Conservation (phyloP, 1,140 invertebrate species). For the Latrodectus geometricus region DNA sequence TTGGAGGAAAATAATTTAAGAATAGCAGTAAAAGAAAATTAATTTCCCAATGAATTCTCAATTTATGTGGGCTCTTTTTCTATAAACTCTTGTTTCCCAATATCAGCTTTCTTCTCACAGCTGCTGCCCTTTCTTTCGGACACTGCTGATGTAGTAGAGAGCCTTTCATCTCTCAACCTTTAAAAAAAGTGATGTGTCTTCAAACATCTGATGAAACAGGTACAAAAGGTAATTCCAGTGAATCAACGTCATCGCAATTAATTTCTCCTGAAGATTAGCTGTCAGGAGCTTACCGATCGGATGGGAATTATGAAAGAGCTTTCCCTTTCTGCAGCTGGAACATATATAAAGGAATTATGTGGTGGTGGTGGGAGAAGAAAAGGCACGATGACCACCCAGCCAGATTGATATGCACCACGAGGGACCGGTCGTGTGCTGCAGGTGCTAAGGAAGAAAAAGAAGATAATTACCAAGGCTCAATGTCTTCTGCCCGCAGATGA, state of each 20-base stretch:
- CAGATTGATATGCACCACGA: background rate
- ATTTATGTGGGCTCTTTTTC: too few relatives aligned
- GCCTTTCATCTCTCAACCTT: background rate
- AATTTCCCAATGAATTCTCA: too few relatives aligned
- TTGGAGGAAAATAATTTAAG: too few relatives aligned
- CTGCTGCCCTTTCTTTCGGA: background rate
- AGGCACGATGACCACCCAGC: background rate
- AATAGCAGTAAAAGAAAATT: too few relatives aligned
- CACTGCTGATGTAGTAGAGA: background rate
- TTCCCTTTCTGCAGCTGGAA: background rate
- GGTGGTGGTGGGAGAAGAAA: background rate
- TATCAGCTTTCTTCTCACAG: background rate
- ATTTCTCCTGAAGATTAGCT: background rate
- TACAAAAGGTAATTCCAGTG: background rate
- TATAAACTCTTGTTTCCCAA: background rate
- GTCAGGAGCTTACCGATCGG: background rate
- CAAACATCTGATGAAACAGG: background rate
- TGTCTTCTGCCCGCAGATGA: background rate
- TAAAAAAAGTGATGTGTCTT: background rate
- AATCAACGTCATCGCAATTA: conserved; percentile 5
- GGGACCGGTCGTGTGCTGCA: background rate
- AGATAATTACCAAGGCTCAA: background rate
- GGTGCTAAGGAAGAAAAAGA: background rate
- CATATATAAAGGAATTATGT: background rate
- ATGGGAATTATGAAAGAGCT: background rate